Evolutionary conservation across 2,797 vertebrate genomes (phyloP).

Genomic region (Urosaurus nigricauda): DNA sequence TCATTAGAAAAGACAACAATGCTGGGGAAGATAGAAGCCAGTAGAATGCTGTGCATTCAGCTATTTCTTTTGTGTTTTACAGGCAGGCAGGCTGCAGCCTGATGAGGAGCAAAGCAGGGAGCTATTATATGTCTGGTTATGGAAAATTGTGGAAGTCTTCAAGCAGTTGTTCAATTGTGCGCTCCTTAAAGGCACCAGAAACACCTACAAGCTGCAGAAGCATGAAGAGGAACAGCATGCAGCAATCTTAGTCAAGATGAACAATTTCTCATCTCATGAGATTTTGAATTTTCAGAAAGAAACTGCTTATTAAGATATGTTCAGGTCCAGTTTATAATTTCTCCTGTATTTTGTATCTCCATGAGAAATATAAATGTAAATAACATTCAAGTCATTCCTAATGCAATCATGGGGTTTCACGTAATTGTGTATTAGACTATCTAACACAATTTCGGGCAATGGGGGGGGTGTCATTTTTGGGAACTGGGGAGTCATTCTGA

Average conservation of each 20-base stretch:
- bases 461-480: no score
- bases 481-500: no score
- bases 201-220: neutral
- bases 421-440: no score
- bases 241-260: neutral
- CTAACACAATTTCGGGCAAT: no score
- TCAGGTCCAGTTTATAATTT: no score
- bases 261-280: neutral
- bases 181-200: neutral
- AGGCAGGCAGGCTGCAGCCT: neutral
- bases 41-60: neutral
- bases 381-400: no score
- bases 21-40: no score
- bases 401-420: no score
- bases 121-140: neutral
- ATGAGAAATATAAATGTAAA: no score
- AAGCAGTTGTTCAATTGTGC: neutral
- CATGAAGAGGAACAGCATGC: neutral
- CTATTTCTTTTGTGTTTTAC: neutral
- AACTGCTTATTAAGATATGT: neutral
- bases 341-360: no score
- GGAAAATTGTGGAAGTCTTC: neutral
- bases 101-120: neutral
- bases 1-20: no score
- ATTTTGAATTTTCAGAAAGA: neutral